Evolutionary conservation across 2,888 invertebrate genomes (phyloP).

Genomic region (Electrophaes corylata): DNA sequence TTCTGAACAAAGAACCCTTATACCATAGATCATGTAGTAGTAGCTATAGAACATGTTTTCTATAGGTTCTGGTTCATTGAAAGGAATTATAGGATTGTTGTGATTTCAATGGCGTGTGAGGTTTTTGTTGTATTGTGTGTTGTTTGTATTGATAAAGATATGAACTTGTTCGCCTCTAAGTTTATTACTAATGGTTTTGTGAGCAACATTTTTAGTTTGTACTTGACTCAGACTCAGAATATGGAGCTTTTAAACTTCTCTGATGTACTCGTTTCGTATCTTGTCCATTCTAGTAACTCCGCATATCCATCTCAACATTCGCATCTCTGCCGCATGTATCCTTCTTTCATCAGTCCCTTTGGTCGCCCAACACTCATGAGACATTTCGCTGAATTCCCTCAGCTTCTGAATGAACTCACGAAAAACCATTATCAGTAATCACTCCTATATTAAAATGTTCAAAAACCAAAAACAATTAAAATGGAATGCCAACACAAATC

Average conservation of each 20-base stretch:
- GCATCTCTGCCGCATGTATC: too few relatives aligned
- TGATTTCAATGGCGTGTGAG: conserved; percentile 1
- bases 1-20: not conserved
- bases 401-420: too few relatives aligned
- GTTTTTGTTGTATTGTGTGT: conserved; percentile 13
- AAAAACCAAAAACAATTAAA: not conserved
- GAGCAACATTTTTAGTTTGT: too few relatives aligned
- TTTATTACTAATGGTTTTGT: not conserved
- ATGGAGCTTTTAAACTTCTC: too few relatives aligned
- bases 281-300: too few relatives aligned
- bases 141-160: conserved; percentile 5
- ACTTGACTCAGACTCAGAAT: too few relatives aligned
- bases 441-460: not conserved
- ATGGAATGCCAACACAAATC: conserved; percentile 12
- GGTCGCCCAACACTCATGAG: too few relatives aligned
- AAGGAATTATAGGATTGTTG: not conserved
- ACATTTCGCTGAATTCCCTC: too few relatives aligned
- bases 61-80: not conserved
- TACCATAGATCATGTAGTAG: not conserved
- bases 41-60: not conserved
- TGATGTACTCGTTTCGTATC: too few relatives aligned
- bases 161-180: not conserved
- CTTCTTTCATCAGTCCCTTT: too few relatives aligned
- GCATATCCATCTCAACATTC: too few relatives aligned
- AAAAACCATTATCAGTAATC: too few relatives aligned